phyloP scores from a whole-genome alignment of 2,113 vertebrate species.

The Gallinago media region DNA sequence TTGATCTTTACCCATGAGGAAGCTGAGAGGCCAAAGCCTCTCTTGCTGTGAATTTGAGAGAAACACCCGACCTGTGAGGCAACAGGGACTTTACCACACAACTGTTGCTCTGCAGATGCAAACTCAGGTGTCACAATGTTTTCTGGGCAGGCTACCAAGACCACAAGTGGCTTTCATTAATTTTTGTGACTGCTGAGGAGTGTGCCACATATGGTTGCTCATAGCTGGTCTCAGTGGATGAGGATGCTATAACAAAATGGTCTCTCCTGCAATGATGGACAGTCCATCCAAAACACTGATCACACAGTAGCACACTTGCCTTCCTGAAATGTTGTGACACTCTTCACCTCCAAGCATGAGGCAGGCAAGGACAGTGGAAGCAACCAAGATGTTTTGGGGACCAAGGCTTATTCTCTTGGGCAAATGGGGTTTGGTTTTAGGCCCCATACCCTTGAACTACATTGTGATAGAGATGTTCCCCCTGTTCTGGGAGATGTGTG shows the following conservation, averaged over 20 bases:
- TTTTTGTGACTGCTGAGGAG: not conserved
- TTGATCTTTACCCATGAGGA: rapidly evolving
- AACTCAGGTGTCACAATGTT: rapidly evolving
- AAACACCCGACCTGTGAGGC: not conserved
- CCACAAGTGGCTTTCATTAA: not conserved
- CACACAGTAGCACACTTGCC: rapidly evolving
- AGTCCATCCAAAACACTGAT: not conserved
- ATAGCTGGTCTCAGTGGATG: not conserved
- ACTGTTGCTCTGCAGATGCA: not conserved
- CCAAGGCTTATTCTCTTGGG: not conserved
- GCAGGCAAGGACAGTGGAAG: not conserved
- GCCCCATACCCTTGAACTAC: rapidly evolving
- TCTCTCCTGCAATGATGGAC: not conserved
- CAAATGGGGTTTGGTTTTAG: not conserved
- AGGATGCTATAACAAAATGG: not conserved
- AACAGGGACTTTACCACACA: rapidly evolving
- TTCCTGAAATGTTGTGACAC: rapidly evolving
- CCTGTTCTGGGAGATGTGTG: not conserved
- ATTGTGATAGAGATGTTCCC: rapidly evolving
- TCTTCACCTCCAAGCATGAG: rapidly evolving
- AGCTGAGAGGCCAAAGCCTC: not conserved
- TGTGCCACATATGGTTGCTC: not conserved
- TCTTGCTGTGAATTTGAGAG: not conserved
- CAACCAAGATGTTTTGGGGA: not conserved
- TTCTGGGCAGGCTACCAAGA: not conserved